Evolutionary conservation across 1,140 invertebrate species (phyloP).

Genomic region (Dufourea novaeangliae): DNA sequence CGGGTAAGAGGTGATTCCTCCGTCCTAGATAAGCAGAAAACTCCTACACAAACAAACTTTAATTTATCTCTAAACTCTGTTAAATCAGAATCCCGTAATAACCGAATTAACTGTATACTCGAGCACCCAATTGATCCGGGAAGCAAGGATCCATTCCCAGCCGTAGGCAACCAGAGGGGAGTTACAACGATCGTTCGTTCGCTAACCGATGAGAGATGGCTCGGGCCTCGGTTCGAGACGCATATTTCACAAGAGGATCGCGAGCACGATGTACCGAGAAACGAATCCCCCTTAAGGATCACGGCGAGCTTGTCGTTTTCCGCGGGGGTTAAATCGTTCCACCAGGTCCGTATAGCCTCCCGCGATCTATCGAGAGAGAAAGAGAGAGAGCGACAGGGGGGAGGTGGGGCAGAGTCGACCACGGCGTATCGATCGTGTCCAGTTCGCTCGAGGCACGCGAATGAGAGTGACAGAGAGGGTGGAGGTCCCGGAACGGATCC

Average conservation of each 20-base stretch:
- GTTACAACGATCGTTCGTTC: background rate
- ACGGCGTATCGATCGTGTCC: conserved; percentile 10
- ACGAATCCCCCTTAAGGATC: background rate
- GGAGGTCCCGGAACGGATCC: background rate
- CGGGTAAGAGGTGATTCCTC: no score
- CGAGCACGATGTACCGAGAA: background rate
- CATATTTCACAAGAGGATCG: conserved; percentile 3
- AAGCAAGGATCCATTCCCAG: no score
- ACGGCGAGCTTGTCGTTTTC: conserved; percentile 10
- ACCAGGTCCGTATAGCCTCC: background rate
- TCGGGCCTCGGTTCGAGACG: background rate
- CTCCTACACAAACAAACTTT: no score
- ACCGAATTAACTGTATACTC: no score
- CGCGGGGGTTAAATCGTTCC: conserved; percentile 37
- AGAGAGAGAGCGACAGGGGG: no score
- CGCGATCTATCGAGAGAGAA: conserved; percentile 13
- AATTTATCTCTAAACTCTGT: no score
- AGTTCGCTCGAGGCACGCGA: conserved; percentile 4
- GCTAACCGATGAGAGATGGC: background rate
- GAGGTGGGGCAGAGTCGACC: background rate
- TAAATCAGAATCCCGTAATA: no score
- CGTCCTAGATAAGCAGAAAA: no score
- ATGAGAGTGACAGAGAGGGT: no score
- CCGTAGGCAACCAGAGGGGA: background rate
- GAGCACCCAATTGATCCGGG: no score